Base-by-base conservation (phyloP, 2,888 invertebrate genomes). In the Drosophila maculinotata region DNA sequence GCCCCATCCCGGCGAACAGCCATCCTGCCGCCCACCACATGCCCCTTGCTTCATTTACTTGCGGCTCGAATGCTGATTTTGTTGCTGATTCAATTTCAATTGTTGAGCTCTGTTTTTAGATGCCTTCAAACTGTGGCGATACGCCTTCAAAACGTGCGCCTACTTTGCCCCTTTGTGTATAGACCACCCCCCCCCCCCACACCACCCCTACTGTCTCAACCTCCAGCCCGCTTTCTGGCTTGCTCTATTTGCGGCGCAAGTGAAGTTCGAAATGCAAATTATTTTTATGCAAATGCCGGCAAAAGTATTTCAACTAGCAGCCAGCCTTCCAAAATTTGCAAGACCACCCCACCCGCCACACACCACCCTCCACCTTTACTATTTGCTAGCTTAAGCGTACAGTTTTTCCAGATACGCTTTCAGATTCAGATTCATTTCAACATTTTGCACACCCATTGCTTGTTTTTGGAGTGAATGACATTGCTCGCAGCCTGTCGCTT, bases 61-160 rank as follows among this genome's bases (percentile, higher is more conserved):
- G 68, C 76, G 73, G 77, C 63, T 76, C 69, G 76, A 79, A 79
- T 79, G 79, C 72, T 76, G 77, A 78, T 72, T 78, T 79, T 79
- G 80, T 76, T 78, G 72, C 73, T 78, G 78, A 78, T 78, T 78
- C 78, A 79, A 79, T 78, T 79, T 78, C 76, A 78, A 78, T 78
- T 78, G 78, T 79, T 78, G 60, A 79, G 76, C 71, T 66, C 49
- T 60, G 69, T 45, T 72, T 68, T 65, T 68, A 54, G 64, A 53
- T 58, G 67, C 54, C 45, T 36, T 28, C 53, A 15, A 39, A 8
- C 15, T 10, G 23, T 9, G 12, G 35, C 9, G 45, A 52, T 65
- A 69, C 71, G 71, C 75, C 71, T 53, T 14, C 44, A 51, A 69
- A 63, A 57, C 57, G 48, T 69, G 69, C 28, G 39, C 14, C n/a